These are phyloP conservation scores for Danio albolineatus DNA, from an alignment of 2,797 vertebrate species.

Conservation along the genomic window DNA sequence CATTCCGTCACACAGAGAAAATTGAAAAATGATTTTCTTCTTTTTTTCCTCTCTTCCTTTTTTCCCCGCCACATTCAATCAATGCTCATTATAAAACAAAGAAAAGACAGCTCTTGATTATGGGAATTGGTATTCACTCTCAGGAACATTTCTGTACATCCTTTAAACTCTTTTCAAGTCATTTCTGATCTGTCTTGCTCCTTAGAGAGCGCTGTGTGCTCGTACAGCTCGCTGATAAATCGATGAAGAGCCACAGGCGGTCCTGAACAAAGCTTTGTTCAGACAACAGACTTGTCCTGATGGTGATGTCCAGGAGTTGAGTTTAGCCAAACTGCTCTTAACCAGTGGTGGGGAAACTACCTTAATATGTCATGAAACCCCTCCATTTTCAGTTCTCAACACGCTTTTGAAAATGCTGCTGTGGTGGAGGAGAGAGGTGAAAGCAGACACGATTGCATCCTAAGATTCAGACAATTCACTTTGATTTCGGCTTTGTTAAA, in stretches of 20 bases:
- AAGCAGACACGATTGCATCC: no score
- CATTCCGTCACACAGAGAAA: conserved; percentile 47
- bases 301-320: conserved; percentile 15
- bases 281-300: conserved; percentile 14
- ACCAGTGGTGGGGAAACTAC: neutral
- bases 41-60: conserved; percentile 26
- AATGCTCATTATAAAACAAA: conserved; percentile 58
- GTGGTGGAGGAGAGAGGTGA: no score
- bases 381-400: neutral
- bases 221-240: conserved; percentile 37
- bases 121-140: conserved; percentile 56
- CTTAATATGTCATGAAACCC: neutral
- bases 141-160: conserved; percentile 47
- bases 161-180: conserved; percentile 40
- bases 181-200: conserved; percentile 44
- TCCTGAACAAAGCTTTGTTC: conserved; percentile 39
- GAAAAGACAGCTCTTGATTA: conserved; percentile 51
- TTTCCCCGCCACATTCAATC: conserved; percentile 40
- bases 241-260: conserved; percentile 42
- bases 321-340: conserved; percentile 8
- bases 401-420: no score
- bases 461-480: no score
- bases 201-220: conserved; percentile 36
- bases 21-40: conserved; percentile 58
- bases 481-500: no score